A percentile compares a stretch with the other conserved stretches of the same genome.
Evolutionary conservation across 2,797 vertebrate species (phyloP).

Genomic region (Thalassophryne amazonica): DNA sequence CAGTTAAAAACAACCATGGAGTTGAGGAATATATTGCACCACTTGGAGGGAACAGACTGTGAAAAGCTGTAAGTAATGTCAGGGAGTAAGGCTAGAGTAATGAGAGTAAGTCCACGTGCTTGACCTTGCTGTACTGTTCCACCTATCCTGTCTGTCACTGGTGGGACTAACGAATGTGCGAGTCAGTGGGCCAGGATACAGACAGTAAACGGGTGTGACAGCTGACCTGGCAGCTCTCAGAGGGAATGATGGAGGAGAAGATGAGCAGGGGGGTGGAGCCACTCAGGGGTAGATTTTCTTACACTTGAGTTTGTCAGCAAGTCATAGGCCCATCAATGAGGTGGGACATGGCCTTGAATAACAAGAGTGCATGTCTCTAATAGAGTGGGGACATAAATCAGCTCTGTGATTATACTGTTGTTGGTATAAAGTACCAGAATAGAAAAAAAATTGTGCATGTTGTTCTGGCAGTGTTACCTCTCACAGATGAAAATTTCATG

Average conservation of each 20-base stretch:
- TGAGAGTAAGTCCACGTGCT: constrained; percentile 45
- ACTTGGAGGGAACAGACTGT: constrained; percentile 11
- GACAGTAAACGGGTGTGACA: constrained; percentile 57
- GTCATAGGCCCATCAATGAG: constrained; percentile 25
- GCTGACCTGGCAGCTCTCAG: constrained; percentile 59
- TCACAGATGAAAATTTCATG: too few relatives aligned
- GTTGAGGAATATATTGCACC: constrained; percentile 32
- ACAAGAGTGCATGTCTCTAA: constrained; percentile 18
- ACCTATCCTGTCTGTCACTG: constrained; percentile 40
- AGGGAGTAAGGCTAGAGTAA: constrained; percentile 55
- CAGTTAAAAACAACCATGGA: constrained; percentile 45
- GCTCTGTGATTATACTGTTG: constrained; percentile 8
- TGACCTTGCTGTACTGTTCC: constrained; percentile 60
- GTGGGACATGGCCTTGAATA: constrained; percentile 39
- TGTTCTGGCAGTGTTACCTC: too few relatives aligned
- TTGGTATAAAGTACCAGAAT: constrained; percentile 9
- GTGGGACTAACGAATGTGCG: constrained; percentile 47
- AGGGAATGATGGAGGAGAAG: constrained; percentile 46
- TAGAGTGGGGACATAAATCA: constrained; percentile 33
- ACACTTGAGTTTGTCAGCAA: constrained; percentile 40
- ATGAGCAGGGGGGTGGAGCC: constrained; percentile 47
- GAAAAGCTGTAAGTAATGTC: constrained; percentile 46
- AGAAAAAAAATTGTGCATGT: too few relatives aligned
- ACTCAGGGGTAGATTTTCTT: constrained; percentile 57
- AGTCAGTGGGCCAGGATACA: constrained; percentile 43